phyloP scores from a whole-genome alignment of 1,140 invertebrate species.

The Conus betulinus region DNA sequence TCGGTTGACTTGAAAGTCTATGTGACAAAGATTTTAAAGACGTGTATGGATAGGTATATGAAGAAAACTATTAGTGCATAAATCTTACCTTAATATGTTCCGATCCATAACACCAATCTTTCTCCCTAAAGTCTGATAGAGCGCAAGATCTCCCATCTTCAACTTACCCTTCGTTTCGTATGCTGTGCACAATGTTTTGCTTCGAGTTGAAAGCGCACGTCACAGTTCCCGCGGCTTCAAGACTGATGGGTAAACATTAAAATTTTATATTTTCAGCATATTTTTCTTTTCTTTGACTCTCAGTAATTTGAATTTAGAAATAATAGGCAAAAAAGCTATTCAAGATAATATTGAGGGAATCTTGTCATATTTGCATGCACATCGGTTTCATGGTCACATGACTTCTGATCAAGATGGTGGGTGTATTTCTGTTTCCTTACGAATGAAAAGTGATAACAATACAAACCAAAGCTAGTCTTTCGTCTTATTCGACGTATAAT shows the following conservation, averaged over 20 bases:
- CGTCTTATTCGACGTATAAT: neutral
- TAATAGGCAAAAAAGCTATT: neutral
- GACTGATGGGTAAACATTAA: neutral
- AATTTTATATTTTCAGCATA: neutral
- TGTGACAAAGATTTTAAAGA: too few species aligned
- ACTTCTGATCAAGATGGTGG: slow-evolving; percentile 43
- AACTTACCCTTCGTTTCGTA: neutral
- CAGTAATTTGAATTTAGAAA: neutral
- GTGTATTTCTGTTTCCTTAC: slow-evolving; percentile 28
- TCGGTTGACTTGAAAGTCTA: too few species aligned
- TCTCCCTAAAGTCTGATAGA: slow-evolving; percentile 29
- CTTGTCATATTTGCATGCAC: too few species aligned
- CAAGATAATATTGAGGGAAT: neutral
- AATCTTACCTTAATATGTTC: slow-evolving; percentile 37
- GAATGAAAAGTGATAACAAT: neutral
- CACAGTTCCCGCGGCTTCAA: slow-evolving; percentile 14
- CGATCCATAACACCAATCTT: slow-evolving; percentile 46
- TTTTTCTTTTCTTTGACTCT: neutral
- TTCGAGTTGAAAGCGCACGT: neutral
- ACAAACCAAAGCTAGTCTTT: neutral
- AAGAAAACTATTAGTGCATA: neutral
- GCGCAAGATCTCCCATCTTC: slow-evolving; percentile 9
- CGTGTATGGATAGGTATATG: too few species aligned
- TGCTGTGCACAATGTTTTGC: neutral
- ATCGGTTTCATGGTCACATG: slow-evolving; percentile 25